A percentile compares a stretch with the other conserved stretches of the same genome.
phyloP scores from a whole-genome alignment of 2,888 invertebrate species.

The Lycocerus yunnanus region DNA sequence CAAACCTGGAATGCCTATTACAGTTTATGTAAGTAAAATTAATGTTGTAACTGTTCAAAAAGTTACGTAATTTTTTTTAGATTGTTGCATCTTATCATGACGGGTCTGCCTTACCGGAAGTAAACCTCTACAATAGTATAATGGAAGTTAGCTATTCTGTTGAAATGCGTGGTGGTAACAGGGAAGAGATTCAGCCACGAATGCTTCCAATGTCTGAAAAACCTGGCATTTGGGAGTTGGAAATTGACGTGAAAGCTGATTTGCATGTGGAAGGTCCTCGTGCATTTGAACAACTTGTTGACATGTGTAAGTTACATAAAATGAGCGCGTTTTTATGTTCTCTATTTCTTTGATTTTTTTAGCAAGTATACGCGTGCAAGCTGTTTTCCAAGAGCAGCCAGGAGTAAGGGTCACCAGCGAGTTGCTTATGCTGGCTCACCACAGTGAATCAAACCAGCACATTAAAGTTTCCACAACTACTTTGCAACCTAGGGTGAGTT shows the following conservation, averaged over 20 bases:
- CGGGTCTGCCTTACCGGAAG: conserved; percentile 74
- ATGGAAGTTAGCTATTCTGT: conserved; percentile 71
- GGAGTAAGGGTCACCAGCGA: conserved; percentile 72
- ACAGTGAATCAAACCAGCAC: conserved; percentile 81
- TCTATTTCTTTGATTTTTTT: conserved; percentile 10
- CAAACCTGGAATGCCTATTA: conserved; percentile 93
- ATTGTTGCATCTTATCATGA: conserved; percentile 90
- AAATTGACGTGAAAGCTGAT: conserved; percentile 73
- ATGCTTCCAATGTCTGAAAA: conserved; percentile 69
- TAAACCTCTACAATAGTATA: conserved; percentile 66
- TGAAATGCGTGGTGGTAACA: conserved; percentile 66
- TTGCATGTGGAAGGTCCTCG: conserved; percentile 57
- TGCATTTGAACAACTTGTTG: conserved; percentile 46
- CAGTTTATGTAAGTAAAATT: conserved; percentile 71
- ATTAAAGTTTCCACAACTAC: conserved; percentile 88
- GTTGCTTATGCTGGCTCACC: conserved; percentile 74
- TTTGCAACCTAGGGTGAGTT: conserved; percentile 72
- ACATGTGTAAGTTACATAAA: conserved; percentile 37
- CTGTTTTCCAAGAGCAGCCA: conserved; percentile 69
- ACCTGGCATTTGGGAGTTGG: conserved; percentile 81
- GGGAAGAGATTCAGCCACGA: conserved; percentile 65
- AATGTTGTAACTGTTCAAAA: background rate
- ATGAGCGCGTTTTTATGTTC: background rate
- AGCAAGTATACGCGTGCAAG: conserved; percentile 58
- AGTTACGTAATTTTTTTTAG: conserved; percentile 54